phyloP scores from a whole-genome alignment of 2,888 invertebrate species.

The Schizaphis graminum region DNA sequence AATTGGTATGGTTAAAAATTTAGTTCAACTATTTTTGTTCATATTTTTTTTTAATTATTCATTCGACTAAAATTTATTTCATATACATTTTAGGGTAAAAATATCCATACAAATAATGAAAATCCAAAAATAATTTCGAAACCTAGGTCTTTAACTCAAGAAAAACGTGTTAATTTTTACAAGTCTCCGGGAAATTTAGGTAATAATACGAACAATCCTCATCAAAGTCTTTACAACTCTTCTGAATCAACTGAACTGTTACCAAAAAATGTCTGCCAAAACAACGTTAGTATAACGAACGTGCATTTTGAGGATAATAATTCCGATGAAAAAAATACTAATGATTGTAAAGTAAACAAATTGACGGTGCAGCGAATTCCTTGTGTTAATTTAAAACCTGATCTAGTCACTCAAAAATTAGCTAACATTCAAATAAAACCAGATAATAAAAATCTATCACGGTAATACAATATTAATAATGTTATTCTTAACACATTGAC shows the following conservation, averaged over 20 bases:
- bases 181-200: not conserved
- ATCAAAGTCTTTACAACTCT: not conserved
- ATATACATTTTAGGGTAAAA: slow-evolving; percentile 9
- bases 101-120: not conserved
- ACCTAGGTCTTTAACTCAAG: not conserved
- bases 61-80: not conserved
- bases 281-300: not conserved
- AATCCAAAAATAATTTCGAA: not conserved
- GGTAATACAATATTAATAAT: slow-evolving; percentile 26
- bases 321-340: not conserved
- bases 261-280: not conserved
- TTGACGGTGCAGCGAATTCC: slow-evolving; percentile 20
- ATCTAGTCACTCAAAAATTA: slow-evolving; percentile 45
- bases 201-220: not conserved
- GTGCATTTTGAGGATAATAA: not conserved
- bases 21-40: not conserved
- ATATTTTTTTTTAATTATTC: not conserved
- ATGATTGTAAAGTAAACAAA: not conserved
- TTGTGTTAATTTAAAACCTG: slow-evolving; percentile 45
- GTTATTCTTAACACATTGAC: not conserved
- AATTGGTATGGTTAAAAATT: not conserved
- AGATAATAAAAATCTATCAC: not conserved
- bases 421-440: slow-evolving; percentile 47
- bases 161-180: not conserved
- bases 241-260: not conserved